Evolutionary conservation across 2,797 vertebrate species (phyloP).

Genomic region (Mus minutoides): DNA sequence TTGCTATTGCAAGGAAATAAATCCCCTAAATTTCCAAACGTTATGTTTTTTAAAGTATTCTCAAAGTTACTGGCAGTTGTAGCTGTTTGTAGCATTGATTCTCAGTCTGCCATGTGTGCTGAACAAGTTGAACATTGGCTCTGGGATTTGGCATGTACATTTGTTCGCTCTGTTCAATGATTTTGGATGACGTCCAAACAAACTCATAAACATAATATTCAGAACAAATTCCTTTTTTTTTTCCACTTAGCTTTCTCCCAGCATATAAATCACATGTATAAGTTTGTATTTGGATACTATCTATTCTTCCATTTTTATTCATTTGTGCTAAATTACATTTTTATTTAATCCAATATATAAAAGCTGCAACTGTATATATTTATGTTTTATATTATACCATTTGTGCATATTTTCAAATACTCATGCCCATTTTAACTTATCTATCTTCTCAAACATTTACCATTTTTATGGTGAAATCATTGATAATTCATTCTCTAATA

Average conservation of each 20-base stretch:
- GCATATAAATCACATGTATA: constrained; percentile 14
- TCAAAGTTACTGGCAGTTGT: constrained; percentile 57
- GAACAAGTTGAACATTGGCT: constrained; percentile 67
- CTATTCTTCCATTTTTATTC: background rate
- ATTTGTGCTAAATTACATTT: background rate
- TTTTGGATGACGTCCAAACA: constrained; percentile 72
- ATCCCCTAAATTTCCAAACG: constrained; percentile 65
- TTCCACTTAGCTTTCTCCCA: background rate
- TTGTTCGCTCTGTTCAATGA: constrained; percentile 60
- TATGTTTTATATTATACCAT: background rate
- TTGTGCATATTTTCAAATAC: background rate
- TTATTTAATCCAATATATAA: background rate
- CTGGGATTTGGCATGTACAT: constrained; percentile 52
- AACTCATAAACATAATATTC: constrained; percentile 54
- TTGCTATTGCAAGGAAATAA: constrained; percentile 56
- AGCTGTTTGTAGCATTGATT: constrained; percentile 76
- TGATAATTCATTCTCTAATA: background rate
- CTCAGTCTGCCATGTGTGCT: constrained; percentile 54
- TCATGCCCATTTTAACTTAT: background rate
- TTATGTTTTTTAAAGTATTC: constrained; percentile 74
- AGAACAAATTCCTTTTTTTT: constrained; percentile 9
- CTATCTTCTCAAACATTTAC: background rate
- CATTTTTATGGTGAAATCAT: background rate
- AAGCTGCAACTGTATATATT: background rate
- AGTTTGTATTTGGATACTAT: background rate